Evolutionary conservation across 2,797 vertebrate genomes (phyloP).

Genomic region (Parambassis ranga): DNA sequence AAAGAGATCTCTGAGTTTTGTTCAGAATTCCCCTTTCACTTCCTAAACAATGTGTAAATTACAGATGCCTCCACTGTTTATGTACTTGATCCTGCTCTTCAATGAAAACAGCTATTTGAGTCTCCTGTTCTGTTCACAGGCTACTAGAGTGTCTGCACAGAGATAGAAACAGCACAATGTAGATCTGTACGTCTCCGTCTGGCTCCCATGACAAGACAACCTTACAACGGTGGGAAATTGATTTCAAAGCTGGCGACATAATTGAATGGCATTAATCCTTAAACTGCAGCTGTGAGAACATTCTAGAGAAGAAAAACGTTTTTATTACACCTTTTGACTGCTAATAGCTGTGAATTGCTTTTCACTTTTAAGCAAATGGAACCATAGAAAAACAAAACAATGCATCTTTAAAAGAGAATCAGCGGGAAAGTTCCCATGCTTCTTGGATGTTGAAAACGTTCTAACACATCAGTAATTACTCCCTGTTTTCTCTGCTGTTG

Average conservation of each 20-base stretch:
- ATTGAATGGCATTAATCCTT: conserved; percentile 43
- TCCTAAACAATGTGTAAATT: conserved; percentile 40
- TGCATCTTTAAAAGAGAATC: not conserved
- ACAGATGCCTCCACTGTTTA: conserved; percentile 37
- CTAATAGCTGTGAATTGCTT: conserved; percentile 7
- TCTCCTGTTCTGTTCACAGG: conserved; percentile 64
- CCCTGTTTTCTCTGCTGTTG: too few relatives aligned
- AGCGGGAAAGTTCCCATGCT: not conserved
- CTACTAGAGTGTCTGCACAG: conserved; percentile 66
- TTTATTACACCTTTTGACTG: conserved; percentile 32
- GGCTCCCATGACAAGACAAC: conserved; percentile 55
- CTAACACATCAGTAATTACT: not conserved
- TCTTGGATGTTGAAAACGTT: not conserved
- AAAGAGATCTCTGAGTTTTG: conserved; percentile 29
- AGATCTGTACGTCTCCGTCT: conserved; percentile 54
- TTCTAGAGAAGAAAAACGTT: conserved; percentile 11
- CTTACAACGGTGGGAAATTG: conserved; percentile 55
- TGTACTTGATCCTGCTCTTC: conserved; percentile 46
- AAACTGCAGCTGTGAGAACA: conserved; percentile 60
- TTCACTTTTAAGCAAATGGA: conserved; percentile 4
- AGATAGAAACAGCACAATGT: conserved; percentile 52
- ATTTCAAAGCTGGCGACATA: conserved; percentile 7
- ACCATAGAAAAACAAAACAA: conserved; percentile 18
- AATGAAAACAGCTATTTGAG: conserved; percentile 70
- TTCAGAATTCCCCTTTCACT: conserved; percentile 54